Evolutionary conservation across 64 coral and sea anemone genomes (phyloP).

Genomic region (Porites lutea): DNA sequence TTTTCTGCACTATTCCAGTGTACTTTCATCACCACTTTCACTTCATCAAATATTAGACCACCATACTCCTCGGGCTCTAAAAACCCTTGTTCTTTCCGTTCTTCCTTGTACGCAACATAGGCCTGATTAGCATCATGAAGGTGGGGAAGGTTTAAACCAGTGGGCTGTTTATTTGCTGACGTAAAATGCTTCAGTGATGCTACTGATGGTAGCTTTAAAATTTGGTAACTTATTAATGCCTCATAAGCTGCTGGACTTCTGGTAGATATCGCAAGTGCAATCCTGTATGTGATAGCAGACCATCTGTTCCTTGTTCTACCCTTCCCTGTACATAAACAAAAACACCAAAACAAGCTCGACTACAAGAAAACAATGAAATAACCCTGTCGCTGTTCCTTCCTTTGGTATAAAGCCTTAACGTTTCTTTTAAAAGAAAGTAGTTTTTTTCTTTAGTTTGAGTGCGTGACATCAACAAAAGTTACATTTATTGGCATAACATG

Average conservation of each 20-base stretch:
- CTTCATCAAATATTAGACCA: conserved; percentile 35
- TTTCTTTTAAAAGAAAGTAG: no score
- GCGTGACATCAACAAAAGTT: no score
- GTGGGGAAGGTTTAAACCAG: background rate
- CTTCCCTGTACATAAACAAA: conserved; percentile 12
- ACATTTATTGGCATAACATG: no score
- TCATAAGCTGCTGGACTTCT: conserved; percentile 31
- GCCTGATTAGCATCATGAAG: background rate
- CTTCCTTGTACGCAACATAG: background rate
- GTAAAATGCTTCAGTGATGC: conserved; percentile 33
- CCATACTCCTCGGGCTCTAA: background rate
- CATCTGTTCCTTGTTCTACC: conserved; percentile 21
- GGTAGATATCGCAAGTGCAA: conserved; percentile 27
- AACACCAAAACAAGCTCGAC: no score
- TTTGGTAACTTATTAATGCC: background rate
- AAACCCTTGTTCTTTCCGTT: background rate
- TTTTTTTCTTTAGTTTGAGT: no score
- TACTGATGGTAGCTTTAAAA: conserved; percentile 7
- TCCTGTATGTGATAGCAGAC: background rate
- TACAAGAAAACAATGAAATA: no score
- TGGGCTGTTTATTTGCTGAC: background rate
- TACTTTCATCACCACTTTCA: conserved; percentile 42
- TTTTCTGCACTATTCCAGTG: conserved; percentile 55
- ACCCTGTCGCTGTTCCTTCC: no score
- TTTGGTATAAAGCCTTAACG: no score